Evolutionary conservation across 2,888 invertebrate species (phyloP).

Genomic region (Sycophila texana): DNA sequence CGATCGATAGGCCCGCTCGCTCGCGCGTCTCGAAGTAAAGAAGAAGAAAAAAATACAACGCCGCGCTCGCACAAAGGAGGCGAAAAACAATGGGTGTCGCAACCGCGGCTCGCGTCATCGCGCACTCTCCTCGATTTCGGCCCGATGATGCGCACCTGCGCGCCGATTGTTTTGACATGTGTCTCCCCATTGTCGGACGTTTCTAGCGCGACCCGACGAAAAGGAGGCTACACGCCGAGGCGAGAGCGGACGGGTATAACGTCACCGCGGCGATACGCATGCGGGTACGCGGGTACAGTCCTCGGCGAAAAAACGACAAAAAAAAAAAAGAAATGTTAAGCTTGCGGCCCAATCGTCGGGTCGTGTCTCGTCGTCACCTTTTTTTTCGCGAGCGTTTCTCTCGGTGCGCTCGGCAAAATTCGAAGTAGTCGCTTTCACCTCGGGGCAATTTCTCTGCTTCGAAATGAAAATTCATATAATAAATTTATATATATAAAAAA

Average conservation of each 20-base stretch:
- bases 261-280: constrained; percentile 4
- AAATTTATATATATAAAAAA: too few species aligned
- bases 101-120: constrained; percentile 35
- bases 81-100: constrained; percentile 31
- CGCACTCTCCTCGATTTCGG: constrained; percentile 45
- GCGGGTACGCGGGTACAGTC: constrained; percentile 57
- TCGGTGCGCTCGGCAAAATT: too few species aligned
- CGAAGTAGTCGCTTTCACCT: too few species aligned
- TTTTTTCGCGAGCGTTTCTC: neutral
- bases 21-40: neutral
- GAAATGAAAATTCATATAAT: too few species aligned
- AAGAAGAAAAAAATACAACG: neutral
- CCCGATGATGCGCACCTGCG: constrained; percentile 47
- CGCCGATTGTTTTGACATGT: constrained; percentile 59
- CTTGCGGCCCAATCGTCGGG: neutral
- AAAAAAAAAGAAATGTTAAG: neutral
- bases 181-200: constrained; percentile 46
- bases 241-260: neutral
- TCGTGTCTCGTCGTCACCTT: neutral
- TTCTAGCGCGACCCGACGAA: constrained; percentile 54
- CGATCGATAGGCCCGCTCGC: neutral
- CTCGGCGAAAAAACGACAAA: constrained; percentile 35
- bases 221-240: constrained; percentile 44
- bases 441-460: too few species aligned
- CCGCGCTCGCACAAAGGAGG: neutral